Evolutionary conservation across 2,113 vertebrate species (phyloP).

Genomic region (mouse (Mus musculus)): GRCm39 chr7:92254001-92254500

Average conservation of each 20-base stretch:
- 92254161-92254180: neutral
- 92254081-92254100: neutral
- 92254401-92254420: slow-evolving; percentile 85
- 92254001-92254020: neutral
- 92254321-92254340: neutral
- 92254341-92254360: neutral
- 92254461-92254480: slow-evolving; percentile 88
- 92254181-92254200: neutral
- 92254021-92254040: neutral
- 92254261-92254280: neutral
- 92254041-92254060: neutral
- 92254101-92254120: neutral
- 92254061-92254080: neutral
- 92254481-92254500: slow-evolving; percentile 87
- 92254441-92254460: slow-evolving; percentile 80
- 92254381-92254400: neutral
- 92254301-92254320: neutral
- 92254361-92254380: neutral
- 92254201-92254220: neutral
- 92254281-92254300: neutral
- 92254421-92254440: slow-evolving; percentile 82
- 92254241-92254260: neutral
- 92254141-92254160: neutral
- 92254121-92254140: neutral
- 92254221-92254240: neutral